A percentile compares a stretch with the other conserved stretches of the same genome.
phyloP scores from a whole-genome alignment of 2,113 vertebrate species.

The Gallinago media region DNA sequence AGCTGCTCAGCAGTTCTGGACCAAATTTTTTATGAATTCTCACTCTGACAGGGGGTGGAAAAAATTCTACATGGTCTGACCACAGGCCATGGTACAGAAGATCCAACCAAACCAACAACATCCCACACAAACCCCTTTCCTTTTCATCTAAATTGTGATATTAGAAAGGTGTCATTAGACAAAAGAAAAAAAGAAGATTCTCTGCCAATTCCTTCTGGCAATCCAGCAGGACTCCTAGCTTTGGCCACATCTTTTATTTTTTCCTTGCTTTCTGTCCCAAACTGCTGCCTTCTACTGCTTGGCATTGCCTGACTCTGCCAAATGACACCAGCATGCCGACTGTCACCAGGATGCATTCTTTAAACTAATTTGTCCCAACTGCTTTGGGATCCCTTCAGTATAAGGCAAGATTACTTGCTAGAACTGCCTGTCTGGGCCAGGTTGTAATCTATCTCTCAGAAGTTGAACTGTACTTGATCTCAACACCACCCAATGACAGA shows the following conservation, averaged over 20 bases:
- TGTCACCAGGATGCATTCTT: not conserved
- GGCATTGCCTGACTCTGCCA: not conserved
- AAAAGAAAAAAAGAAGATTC: not conserved
- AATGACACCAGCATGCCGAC: not conserved
- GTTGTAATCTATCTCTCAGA: not conserved
- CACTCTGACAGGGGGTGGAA: not conserved
- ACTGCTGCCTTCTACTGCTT: not conserved
- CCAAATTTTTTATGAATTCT: not conserved
- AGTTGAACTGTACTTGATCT: not conserved
- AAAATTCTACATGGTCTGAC: not conserved
- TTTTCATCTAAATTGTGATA: not conserved
- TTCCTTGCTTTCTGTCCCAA: not conserved
- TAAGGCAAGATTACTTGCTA: conserved; percentile 19
- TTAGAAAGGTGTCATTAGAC: not conserved
- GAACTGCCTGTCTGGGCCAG: not conserved
- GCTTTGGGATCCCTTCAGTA: not conserved
- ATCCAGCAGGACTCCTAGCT: not conserved
- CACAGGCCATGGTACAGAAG: not conserved
- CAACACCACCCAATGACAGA: not conserved
- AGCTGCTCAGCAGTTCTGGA: not conserved
- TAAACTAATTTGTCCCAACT: not conserved
- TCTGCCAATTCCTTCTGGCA: not conserved
- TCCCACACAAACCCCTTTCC: not conserved
- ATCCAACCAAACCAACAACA: not conserved
- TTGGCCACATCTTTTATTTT: not conserved